Percentiles rank a stretch among this genome's conserved stretches.
Evolutionary conservation across 1,140 invertebrate genomes (phyloP).

Genomic region (Hycleus phaleratus): DNA sequence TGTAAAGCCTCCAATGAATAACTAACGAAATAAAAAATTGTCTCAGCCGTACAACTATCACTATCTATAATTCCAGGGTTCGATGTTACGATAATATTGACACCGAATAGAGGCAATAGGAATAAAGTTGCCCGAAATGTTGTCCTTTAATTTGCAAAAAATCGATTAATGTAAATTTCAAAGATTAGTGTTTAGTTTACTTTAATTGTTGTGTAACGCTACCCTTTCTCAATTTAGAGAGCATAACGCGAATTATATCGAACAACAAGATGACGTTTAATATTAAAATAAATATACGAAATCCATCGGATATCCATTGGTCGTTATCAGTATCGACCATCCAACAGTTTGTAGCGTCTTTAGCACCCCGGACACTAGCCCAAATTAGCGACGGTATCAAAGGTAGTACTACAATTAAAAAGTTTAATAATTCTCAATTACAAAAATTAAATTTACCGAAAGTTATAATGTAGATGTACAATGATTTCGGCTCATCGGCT

Average conservation of each 20-base stretch:
- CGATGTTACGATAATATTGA: constrained; percentile 31
- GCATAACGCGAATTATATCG: constrained; percentile 47
- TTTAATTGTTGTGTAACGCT: constrained; percentile 42
- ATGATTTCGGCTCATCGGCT: constrained; percentile 41
- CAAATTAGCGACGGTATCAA: constrained; percentile 44
- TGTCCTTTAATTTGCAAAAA: constrained; percentile 21
- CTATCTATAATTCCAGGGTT: constrained; percentile 27
- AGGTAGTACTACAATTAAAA: constrained; percentile 37
- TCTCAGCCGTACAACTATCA: constrained; percentile 43
- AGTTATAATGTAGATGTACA: constrained; percentile 41
- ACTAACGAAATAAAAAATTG: constrained; percentile 47
- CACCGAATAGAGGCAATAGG: constrained; percentile 33
- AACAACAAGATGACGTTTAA: constrained; percentile 45
- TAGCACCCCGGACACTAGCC: constrained; percentile 41
- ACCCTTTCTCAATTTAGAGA: constrained; percentile 45
- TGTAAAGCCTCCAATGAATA: constrained; percentile 50
- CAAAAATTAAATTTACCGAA: constrained; percentile 26
- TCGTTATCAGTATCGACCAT: constrained; percentile 43
- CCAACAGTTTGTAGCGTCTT: constrained; percentile 48
- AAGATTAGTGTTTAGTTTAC: constrained; percentile 15
- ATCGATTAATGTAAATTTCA: neutral
- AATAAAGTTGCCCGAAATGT: constrained; percentile 32
- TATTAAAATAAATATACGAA: constrained; percentile 45
- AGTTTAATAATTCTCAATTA: no score
- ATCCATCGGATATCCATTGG: constrained; percentile 50